A percentile compares a stretch with the other conserved stretches of the same genome.
These are phyloP conservation scores for Drosophila bunnanda DNA, from an alignment of 2,888 invertebrate genomes.

Conservation along the genomic window DNA sequence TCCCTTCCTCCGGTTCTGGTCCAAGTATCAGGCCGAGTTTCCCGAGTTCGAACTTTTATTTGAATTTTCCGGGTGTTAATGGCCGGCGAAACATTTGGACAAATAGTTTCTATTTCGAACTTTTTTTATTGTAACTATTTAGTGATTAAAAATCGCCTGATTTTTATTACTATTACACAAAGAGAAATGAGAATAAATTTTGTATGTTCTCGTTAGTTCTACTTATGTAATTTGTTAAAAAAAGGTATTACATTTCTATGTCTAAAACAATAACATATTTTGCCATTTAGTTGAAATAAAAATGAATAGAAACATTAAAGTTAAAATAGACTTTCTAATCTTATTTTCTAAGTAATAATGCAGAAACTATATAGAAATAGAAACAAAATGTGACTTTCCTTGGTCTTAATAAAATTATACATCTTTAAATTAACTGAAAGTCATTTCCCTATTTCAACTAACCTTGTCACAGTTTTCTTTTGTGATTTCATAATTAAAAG, in stretches of 20 bases:
- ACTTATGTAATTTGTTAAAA: background rate
- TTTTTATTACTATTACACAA: conserved; percentile 10
- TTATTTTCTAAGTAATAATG: background rate
- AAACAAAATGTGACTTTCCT: background rate
- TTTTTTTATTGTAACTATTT: conserved; percentile 22
- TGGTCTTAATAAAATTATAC: too few relatives aligned
- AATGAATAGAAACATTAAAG: too few relatives aligned
- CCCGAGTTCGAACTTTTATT: conserved; percentile 27
- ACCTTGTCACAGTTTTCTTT: background rate
- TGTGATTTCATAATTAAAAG: background rate
- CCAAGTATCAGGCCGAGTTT: background rate
- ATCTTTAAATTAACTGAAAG: too few relatives aligned
- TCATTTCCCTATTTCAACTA: background rate
- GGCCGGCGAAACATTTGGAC: conserved; percentile 27
- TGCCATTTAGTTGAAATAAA: too few relatives aligned
- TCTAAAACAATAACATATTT: too few relatives aligned
- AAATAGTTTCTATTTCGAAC: conserved; percentile 3
- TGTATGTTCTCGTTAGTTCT: background rate
- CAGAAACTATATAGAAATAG: background rate
- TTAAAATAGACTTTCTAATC: background rate
- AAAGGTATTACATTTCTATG: too few relatives aligned
- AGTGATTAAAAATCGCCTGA: conserved; percentile 1
- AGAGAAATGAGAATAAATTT: background rate
- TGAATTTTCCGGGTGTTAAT: conserved; percentile 47
- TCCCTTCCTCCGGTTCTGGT: conserved; percentile 7